Conservation (phyloP, 2,888 invertebrate species). For the Nymphalis urticae region DNA sequence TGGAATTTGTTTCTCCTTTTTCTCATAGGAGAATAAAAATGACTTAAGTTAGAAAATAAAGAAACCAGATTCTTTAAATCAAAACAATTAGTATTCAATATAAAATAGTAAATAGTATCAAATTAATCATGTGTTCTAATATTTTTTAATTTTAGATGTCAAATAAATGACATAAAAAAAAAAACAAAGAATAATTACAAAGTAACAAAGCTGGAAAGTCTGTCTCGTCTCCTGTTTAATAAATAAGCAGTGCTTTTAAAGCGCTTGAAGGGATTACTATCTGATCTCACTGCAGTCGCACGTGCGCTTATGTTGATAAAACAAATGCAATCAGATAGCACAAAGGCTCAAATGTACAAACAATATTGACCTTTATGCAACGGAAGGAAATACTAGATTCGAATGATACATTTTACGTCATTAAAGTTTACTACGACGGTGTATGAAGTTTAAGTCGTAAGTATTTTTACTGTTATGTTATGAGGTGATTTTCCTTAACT, state of each 20-base stretch:
- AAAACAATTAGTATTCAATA: too few species aligned
- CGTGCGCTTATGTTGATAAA: constrained; percentile 41
- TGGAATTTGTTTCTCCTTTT: too few species aligned
- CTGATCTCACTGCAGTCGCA: constrained; percentile 33
- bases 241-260: constrained; percentile 27
- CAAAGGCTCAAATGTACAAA: constrained; percentile 13
- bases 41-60: too few species aligned
- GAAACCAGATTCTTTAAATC: too few species aligned
- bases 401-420: constrained; percentile 7
- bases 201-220: neutral
- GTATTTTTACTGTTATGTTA: constrained; percentile 7
- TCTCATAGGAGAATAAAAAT: too few species aligned
- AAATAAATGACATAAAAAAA: neutral
- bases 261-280: constrained; percentile 27
- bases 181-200: too few species aligned
- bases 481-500: constrained; percentile 6
- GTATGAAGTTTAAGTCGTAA: constrained; percentile 5
- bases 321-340: constrained; percentile 37
- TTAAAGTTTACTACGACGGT: neutral
- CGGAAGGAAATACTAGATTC: neutral
- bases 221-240: neutral
- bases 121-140: too few species aligned
- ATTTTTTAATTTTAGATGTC: neutral
- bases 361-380: constrained; percentile 13
- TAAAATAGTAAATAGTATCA: too few species aligned